phyloP scores from a whole-genome alignment of 2,888 invertebrate species.

The Peribatodes rhomboidaria region DNA sequence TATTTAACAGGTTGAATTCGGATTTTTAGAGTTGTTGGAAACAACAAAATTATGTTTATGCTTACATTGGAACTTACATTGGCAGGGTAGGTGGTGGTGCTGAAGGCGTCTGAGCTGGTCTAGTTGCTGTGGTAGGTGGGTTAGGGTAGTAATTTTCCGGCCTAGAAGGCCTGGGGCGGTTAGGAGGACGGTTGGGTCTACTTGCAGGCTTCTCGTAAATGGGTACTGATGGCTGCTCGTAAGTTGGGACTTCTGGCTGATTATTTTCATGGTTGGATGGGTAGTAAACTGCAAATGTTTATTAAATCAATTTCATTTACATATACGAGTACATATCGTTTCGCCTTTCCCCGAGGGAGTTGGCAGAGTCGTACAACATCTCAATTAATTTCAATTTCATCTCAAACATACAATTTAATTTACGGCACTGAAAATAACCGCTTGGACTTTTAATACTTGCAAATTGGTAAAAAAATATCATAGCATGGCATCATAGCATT shows the following conservation, averaged over 20 bases:
- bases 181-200: constrained; percentile 20
- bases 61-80: constrained; percentile 15
- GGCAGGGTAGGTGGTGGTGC: constrained; percentile 32
- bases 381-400: too few relatives aligned
- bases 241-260: constrained; percentile 15
- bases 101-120: constrained; percentile 39
- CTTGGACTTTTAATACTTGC: not conserved
- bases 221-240: constrained; percentile 24
- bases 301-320: too few relatives aligned
- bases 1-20: too few relatives aligned
- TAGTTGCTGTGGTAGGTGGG: constrained; percentile 39
- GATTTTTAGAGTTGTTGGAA: not conserved
- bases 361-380: too few relatives aligned
- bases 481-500: not conserved
- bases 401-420: too few relatives aligned
- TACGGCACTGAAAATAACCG: not conserved
- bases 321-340: too few relatives aligned
- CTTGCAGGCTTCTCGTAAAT: constrained; percentile 24
- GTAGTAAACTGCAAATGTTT: constrained; percentile 24
- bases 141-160: constrained; percentile 44
- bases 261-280: constrained; percentile 7
- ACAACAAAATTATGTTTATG: too few relatives aligned
- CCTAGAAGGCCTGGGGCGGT: constrained; percentile 22
- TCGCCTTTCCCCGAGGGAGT: too few relatives aligned
- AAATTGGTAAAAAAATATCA: not conserved